Conservation (phyloP, 2,888 invertebrate species). For the Acrobasis repandana region DNA sequence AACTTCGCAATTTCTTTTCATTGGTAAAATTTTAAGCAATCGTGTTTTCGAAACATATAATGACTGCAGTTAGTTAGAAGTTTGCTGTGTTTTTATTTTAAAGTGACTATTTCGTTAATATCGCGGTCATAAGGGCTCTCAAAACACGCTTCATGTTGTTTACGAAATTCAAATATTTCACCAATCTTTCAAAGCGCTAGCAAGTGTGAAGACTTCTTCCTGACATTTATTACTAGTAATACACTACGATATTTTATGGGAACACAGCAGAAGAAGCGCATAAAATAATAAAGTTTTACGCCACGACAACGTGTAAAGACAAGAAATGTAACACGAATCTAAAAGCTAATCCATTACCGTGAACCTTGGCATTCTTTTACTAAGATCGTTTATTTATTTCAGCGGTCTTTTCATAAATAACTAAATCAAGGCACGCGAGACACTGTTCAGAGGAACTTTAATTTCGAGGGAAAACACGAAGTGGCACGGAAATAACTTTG, state of each 20-base stretch:
- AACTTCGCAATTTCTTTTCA: too few relatives aligned
- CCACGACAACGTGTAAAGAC: slow-evolving; percentile 6
- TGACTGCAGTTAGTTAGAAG: too few relatives aligned
- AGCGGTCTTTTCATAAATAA: slow-evolving; percentile 41
- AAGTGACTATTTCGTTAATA: too few relatives aligned
- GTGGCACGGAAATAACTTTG: slow-evolving; percentile 65
- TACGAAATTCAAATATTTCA: too few relatives aligned
- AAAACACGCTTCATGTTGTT: too few relatives aligned
- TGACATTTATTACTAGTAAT: slow-evolving; percentile 8
- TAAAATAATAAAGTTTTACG: slow-evolving; percentile 11
- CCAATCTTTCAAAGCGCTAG: too few relatives aligned
- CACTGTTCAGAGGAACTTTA: slow-evolving; percentile 42
- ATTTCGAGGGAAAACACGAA: slow-evolving; percentile 37
- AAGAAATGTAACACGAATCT: slow-evolving; percentile 23
- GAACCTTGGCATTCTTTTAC: slow-evolving; percentile 32
- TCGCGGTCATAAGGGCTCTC: too few relatives aligned
- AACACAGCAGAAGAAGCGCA: not conserved
- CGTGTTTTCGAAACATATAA: too few relatives aligned
- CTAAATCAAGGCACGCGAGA: slow-evolving; percentile 43
- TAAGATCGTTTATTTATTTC: slow-evolving; percentile 36
- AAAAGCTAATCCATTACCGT: slow-evolving; percentile 26
- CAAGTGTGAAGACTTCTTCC: not conserved
- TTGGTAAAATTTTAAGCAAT: too few relatives aligned
- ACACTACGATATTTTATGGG: slow-evolving; percentile 5
- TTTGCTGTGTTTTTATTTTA: too few relatives aligned